Conservation (phyloP, 1,140 invertebrate species). For the Schlechtendalia chinensis region DNA sequence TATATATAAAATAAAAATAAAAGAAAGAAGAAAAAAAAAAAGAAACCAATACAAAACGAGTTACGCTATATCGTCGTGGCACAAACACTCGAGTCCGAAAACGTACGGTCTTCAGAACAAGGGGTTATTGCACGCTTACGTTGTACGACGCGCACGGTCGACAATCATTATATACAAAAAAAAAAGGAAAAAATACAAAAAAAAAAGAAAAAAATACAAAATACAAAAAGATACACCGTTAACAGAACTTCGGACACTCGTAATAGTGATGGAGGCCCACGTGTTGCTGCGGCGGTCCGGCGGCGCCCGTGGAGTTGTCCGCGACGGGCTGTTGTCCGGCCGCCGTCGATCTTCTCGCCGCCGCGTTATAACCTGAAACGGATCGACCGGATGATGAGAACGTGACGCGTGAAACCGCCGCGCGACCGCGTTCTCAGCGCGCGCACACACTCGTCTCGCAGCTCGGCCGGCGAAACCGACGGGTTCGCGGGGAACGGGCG, state of each 20-base stretch:
- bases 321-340: constrained; percentile 15
- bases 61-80: neutral
- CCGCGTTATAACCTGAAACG: constrained; percentile 30
- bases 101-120: too few relatives aligned
- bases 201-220: too few relatives aligned
- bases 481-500: too few relatives aligned
- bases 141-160: too few relatives aligned
- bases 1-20: too few relatives aligned
- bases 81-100: neutral
- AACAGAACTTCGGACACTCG: constrained; percentile 38
- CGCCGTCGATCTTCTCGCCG: constrained; percentile 2
- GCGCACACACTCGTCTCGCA: neutral
- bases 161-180: neutral
- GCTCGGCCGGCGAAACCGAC: constrained; percentile 39
- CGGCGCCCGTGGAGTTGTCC: constrained; percentile 11
- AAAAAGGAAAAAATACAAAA: too few relatives aligned
- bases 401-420: neutral
- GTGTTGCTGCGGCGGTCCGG: constrained; percentile 7
- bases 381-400: neutral
- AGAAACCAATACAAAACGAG: too few relatives aligned
- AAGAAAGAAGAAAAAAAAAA: neutral
- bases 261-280: constrained; percentile 37
- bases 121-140: too few relatives aligned
- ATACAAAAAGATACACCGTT: too few relatives aligned
- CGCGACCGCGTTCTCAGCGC: neutral